Conservation (phyloP, 2,888 invertebrate genomes). For the Drosophila mimetica region DNA sequence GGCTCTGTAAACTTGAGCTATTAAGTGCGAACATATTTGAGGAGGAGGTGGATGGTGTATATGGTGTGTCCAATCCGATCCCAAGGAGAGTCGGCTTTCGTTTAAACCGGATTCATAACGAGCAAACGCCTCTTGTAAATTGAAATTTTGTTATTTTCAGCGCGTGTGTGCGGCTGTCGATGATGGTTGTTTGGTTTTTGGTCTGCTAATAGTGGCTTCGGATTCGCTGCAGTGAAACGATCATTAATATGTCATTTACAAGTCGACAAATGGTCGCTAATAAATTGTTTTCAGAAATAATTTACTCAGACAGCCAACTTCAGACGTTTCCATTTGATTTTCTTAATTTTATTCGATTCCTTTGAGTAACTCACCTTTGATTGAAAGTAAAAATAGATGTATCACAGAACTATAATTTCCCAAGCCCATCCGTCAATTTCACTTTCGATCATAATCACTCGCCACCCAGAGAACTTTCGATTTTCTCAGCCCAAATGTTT, state of each 20-base stretch:
- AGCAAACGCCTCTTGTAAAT: conserved; percentile 57
- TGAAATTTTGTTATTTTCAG: conserved; percentile 73
- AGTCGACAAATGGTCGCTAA: conserved; percentile 75
- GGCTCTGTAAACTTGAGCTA: conserved; percentile 78
- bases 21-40: conserved; percentile 74
- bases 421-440: conserved; percentile 21
- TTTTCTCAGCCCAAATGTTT: conserved; percentile 18
- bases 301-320: conserved; percentile 8
- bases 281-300: conserved; percentile 65
- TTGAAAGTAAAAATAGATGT: background rate
- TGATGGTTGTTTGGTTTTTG: conserved; percentile 22
- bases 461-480: conserved; percentile 24
- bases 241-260: conserved; percentile 81
- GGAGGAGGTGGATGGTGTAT: conserved; percentile 19
- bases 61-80: conserved; percentile 1
- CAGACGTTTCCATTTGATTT: conserved; percentile 6
- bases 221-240: conserved; percentile 53
- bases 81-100: conserved; percentile 59
- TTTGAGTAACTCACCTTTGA: background rate
- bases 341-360: background rate
- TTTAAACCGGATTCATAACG: conserved; percentile 71
- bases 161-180: conserved; percentile 67
- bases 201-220: conserved; percentile 27
- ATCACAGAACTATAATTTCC: conserved; percentile 9
- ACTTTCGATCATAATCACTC: conserved; percentile 30